Evolutionary conservation across 2,888 invertebrate genomes (phyloP).

Genomic region (Chironomus riparius): DNA sequence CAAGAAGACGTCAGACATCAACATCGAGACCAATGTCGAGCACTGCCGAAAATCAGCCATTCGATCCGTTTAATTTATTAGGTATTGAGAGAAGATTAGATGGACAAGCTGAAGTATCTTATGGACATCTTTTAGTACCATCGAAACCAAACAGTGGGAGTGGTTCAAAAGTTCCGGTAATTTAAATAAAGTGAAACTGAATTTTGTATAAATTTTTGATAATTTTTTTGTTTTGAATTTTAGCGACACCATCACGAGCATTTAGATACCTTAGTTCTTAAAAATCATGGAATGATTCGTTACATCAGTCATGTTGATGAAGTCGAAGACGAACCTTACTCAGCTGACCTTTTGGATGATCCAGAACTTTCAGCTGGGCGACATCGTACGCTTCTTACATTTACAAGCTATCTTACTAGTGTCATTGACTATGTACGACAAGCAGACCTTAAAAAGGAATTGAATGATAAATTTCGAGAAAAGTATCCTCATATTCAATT

Average conservation of each 20-base stretch:
- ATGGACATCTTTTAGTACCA: constrained; percentile 75
- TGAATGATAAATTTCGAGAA: constrained; percentile 93
- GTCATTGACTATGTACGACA: constrained; percentile 95
- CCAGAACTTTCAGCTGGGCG: constrained; percentile 85
- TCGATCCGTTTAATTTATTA: constrained; percentile 77
- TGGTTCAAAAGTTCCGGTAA: background rate
- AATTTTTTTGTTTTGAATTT: too few relatives aligned
- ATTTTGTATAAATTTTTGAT: too few relatives aligned
- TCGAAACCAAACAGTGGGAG: constrained; percentile 46
- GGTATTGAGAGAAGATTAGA: constrained; percentile 66
- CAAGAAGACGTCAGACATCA: constrained; percentile 70
- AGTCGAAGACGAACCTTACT: constrained; percentile 49
- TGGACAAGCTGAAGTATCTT: constrained; percentile 83
- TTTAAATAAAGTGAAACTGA: background rate
- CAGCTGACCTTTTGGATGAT: constrained; percentile 85
- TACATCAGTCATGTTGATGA: constrained; percentile 8
- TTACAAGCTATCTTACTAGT: constrained; percentile 87
- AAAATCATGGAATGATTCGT: constrained; percentile 43
- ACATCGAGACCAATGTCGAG: constrained; percentile 74
- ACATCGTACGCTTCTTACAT: constrained; percentile 76
- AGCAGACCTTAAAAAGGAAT: constrained; percentile 88
- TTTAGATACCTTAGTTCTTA: constrained; percentile 40
- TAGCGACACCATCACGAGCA: constrained; percentile 26
- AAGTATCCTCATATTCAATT: constrained; percentile 92
- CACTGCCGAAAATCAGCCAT: constrained; percentile 61